Percentiles rank a stretch among this genome's conserved stretches.
phyloP scores from a whole-genome alignment of 1,140 invertebrate species.

The Drosophila funebris region DNA sequence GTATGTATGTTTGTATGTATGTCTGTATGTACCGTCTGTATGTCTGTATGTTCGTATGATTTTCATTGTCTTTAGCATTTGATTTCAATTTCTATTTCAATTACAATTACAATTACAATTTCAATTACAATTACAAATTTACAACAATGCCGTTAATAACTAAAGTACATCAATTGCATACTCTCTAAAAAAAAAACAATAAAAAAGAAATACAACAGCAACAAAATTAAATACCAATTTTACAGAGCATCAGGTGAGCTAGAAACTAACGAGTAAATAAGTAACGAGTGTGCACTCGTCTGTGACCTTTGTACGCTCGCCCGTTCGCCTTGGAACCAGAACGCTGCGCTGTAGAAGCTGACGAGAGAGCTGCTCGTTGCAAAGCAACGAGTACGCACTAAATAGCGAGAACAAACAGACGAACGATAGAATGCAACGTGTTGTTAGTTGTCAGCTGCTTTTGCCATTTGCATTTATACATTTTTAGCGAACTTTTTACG shows the following conservation, averaged over 20 bases:
- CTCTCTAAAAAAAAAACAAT: background rate
- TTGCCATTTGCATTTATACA: background rate
- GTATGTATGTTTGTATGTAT: constrained; percentile 14
- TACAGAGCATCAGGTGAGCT: constrained; percentile 29
- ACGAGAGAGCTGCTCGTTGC: background rate
- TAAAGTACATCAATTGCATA: constrained; percentile 10
- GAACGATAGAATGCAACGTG: background rate
- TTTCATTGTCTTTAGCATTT: constrained; percentile 34
- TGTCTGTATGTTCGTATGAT: constrained; percentile 33
- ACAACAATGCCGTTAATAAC: background rate
- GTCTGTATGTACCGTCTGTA: constrained; percentile 11
- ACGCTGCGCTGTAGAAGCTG: background rate
- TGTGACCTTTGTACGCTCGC: background rate
- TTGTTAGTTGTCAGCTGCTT: background rate
- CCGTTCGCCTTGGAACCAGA: background rate
- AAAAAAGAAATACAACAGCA: background rate
- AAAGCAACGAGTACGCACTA: background rate
- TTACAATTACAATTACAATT: background rate
- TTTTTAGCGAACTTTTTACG: background rate
- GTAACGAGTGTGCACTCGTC: background rate
- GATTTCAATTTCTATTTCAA: constrained; percentile 17
- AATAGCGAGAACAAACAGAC: background rate
- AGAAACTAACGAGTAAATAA: constrained; percentile 1
- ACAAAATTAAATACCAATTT: constrained; percentile 8
- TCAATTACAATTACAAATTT: too few species aligned